Evolutionary conservation across 2,113 vertebrate genomes (phyloP).

Genomic region (Hemibagrus wyckioides): DNA sequence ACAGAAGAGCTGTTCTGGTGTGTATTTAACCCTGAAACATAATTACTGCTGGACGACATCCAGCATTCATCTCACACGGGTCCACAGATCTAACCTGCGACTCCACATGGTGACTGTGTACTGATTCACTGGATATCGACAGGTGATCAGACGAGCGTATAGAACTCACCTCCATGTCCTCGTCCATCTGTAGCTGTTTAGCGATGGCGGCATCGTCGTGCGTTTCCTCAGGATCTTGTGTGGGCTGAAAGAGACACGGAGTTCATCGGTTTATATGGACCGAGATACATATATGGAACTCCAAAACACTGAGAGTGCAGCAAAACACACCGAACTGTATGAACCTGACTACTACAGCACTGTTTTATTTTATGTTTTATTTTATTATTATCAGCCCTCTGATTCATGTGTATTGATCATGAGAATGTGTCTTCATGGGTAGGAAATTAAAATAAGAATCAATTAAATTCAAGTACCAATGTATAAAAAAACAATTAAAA

Average conservation of each 20-base stretch:
- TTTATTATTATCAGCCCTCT: too few relatives aligned
- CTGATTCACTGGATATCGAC: not conserved
- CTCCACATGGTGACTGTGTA: not conserved
- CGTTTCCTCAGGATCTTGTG: constrained; percentile 71
- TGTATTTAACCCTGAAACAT: not conserved
- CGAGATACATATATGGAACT: not conserved
- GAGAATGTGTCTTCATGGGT: too few relatives aligned
- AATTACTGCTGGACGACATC: not conserved
- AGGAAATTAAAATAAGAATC: too few relatives aligned
- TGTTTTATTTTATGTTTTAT: not conserved
- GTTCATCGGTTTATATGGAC: not conserved
- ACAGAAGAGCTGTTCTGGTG: not conserved
- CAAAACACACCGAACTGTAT: not conserved
- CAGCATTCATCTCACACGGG: not conserved
- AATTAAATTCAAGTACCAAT: too few relatives aligned
- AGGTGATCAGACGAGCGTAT: not conserved
- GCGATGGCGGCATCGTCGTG: constrained; percentile 85
- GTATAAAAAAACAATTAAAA: too few relatives aligned
- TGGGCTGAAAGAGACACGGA: constrained; percentile 64
- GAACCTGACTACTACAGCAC: not conserved
- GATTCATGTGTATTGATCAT: too few relatives aligned
- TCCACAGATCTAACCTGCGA: not conserved
- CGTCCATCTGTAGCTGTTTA: constrained; percentile 86
- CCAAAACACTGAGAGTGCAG: not conserved
- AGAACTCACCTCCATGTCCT: constrained; percentile 84